Evolutionary conservation across 35 echinoderm and acorn worm species (phyloP).

Genomic region (Heliocidaris erythrogramma): DNA sequence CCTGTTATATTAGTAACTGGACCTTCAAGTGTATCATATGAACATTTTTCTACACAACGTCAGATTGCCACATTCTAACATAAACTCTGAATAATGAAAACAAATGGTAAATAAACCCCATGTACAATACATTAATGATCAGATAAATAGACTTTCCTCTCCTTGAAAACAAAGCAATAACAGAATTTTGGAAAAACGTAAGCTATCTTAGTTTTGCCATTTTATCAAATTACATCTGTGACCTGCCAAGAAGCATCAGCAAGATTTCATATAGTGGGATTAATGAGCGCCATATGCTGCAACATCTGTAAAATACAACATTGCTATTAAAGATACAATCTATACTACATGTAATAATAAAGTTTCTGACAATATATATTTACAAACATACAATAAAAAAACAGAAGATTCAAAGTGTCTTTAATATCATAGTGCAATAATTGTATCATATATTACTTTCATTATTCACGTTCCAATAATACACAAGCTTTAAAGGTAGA

Average conservation of each 20-base stretch:
- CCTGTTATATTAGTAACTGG: too few species aligned
- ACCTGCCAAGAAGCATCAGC: neutral
- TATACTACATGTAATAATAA: neutral
- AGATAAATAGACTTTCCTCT: neutral
- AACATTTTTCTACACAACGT: too few species aligned
- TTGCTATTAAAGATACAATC: neutral
- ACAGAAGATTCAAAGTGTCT: neutral
- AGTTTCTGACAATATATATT: neutral
- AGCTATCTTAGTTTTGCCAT: neutral
- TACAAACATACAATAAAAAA: slow-evolving; percentile 15
- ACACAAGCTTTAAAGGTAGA: too few species aligned
- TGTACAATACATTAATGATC: neutral
- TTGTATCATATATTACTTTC: neutral
- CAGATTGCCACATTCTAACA: too few species aligned
- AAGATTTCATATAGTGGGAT: neutral
- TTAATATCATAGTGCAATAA: neutral
- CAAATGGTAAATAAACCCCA: neutral
- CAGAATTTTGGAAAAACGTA: neutral
- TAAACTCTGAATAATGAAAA: neutral
- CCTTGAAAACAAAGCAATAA: neutral
- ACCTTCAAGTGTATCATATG: too few species aligned
- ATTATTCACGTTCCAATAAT: too few species aligned
- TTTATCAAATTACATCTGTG: neutral
- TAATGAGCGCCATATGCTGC: neutral
- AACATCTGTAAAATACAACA: neutral